Evolutionary conservation across 2,888 invertebrate species (phyloP).

Genomic region (Melangyna quadrimaculata): DNA sequence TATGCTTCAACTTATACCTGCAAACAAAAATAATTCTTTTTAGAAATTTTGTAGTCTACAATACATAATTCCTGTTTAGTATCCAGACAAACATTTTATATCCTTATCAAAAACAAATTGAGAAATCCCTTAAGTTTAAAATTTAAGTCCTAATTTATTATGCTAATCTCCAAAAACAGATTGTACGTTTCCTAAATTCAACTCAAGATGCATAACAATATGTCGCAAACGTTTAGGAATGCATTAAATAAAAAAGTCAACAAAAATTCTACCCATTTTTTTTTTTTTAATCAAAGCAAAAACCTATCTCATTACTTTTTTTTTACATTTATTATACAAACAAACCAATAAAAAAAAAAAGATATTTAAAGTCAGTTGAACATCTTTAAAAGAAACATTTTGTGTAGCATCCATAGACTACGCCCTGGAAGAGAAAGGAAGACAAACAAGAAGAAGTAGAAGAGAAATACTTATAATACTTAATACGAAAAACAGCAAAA

Average conservation of each 20-base stretch:
- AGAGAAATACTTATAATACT: slow-evolving; percentile 27
- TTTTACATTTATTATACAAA: background rate
- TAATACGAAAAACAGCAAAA: slow-evolving; percentile 35
- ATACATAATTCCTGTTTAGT: too few relatives aligned
- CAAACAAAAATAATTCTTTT: too few relatives aligned
- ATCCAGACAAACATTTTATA: background rate
- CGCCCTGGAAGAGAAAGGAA: background rate
- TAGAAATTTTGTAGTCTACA: too few relatives aligned
- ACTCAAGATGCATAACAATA: background rate
- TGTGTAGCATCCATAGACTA: background rate
- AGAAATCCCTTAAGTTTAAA: background rate
- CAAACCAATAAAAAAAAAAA: background rate
- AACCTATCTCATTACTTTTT: background rate
- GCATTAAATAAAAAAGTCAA: background rate
- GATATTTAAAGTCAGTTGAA: background rate
- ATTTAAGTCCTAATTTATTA: background rate
- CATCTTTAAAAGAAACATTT: background rate
- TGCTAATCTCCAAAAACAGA: background rate
- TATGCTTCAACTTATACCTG: too few relatives aligned
- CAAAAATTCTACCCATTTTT: background rate
- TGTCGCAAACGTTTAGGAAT: background rate
- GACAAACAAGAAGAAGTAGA: background rate
- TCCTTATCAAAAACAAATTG: background rate
- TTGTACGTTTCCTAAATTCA: background rate
- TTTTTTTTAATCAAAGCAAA: background rate